Percentiles rank a stretch among this genome's conserved stretches.
Evolutionary conservation across 2,888 invertebrate species (phyloP).

Genomic region (Coecobrya sp.): DNA sequence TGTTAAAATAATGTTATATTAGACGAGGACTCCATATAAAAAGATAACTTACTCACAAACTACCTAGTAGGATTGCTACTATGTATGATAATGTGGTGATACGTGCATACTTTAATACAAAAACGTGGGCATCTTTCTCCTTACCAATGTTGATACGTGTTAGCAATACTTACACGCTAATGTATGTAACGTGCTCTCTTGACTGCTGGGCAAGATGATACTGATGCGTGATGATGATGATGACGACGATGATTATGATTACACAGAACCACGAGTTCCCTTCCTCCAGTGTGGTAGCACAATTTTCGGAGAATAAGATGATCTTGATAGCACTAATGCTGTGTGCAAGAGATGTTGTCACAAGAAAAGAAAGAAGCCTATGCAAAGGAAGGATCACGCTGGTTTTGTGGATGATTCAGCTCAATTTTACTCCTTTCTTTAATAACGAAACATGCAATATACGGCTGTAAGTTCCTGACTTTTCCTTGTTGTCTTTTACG

Average conservation of each 20-base stretch:
- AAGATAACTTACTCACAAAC: constrained; percentile 60
- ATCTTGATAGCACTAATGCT: constrained; percentile 41
- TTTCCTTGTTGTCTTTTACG: not conserved
- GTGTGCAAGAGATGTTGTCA: not conserved
- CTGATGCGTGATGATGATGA: constrained; percentile 5
- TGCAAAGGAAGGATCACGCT: constrained; percentile 22
- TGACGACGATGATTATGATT: constrained; percentile 43
- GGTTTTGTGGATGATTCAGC: constrained; percentile 17
- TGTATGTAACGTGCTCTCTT: constrained; percentile 65
- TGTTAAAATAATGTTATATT: constrained; percentile 70
- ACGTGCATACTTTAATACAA: constrained; percentile 63
- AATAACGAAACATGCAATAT: not conserved
- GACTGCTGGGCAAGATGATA: constrained; percentile 13
- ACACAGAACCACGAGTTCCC: constrained; percentile 51
- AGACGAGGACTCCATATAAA: constrained; percentile 29
- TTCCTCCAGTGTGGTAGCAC: constrained; percentile 28
- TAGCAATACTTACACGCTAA: constrained; percentile 51
- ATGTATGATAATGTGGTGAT: constrained; percentile 64
- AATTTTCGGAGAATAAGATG: constrained; percentile 34
- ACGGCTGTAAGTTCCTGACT: not conserved
- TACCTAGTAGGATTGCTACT: constrained; percentile 24
- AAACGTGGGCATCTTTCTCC: constrained; percentile 61
- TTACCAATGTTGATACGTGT: constrained; percentile 68
- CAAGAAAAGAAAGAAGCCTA: not conserved
- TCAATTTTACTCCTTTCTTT: constrained; percentile 9